These are phyloP conservation scores for Crotalus tigris DNA, from an alignment of 2,113 vertebrate species.

Conservation along the genomic window DNA sequence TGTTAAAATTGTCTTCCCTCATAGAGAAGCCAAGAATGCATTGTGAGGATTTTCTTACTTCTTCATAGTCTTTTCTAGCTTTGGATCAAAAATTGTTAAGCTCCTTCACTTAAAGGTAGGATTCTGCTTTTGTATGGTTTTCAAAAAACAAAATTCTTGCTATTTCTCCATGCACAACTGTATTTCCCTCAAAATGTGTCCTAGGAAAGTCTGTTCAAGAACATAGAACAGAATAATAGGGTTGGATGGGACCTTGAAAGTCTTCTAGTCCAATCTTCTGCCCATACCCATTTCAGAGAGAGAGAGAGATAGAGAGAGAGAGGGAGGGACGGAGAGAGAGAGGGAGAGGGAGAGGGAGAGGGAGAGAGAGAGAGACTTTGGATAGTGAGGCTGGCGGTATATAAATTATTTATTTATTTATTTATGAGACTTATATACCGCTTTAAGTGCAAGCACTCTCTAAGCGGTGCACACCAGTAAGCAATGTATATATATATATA, in stretches of 20 bases:
- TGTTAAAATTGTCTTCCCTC: neutral
- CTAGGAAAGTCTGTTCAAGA: neutral
- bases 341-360: too few species aligned
- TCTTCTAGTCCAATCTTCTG: neutral
- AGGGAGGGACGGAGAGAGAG: accelerated
- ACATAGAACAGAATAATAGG: neutral
- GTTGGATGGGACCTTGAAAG: neutral
- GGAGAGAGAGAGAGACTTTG: neutral
- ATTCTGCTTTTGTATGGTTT: neutral
- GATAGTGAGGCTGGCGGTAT: neutral
- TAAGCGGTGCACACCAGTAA: too few species aligned
- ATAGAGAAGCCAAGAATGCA: neutral
- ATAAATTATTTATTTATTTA: neutral
- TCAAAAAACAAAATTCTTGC: neutral
- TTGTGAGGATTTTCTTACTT: neutral
- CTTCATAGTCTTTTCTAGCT: neutral
- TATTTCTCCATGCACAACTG: neutral
- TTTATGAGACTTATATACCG: too few species aligned
- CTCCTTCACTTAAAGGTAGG: neutral
- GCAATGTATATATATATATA: too few species aligned
- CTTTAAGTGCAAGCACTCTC: too few species aligned
- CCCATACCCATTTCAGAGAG: neutral
- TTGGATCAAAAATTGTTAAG: neutral
- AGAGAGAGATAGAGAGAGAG: too few species aligned
- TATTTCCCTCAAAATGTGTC: neutral